These are phyloP conservation scores for Pilophorus perplexus DNA, from an alignment of 2,888 invertebrate species.

Conservation along the genomic window DNA sequence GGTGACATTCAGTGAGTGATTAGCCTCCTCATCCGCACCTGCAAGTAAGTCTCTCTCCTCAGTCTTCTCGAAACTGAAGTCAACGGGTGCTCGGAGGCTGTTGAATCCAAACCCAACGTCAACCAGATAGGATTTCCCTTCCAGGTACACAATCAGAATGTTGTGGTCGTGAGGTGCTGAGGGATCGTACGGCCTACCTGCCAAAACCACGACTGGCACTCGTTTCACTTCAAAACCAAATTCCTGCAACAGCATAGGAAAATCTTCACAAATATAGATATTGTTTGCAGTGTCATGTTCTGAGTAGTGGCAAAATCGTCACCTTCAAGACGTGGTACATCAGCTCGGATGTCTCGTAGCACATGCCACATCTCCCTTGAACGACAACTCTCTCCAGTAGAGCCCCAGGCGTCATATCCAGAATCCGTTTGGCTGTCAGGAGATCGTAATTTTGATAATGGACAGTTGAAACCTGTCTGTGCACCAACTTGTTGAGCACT, in stretches of 20 bases:
- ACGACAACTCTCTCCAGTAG: constrained; percentile 20
- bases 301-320: too few relatives aligned
- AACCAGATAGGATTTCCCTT: not conserved
- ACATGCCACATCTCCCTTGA: constrained; percentile 14
- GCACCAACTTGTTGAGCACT: not conserved
- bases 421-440: constrained; percentile 3
- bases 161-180: not conserved
- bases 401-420: constrained; percentile 21
- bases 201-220: constrained; percentile 1
- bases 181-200: not conserved
- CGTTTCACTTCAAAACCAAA: constrained; percentile 29
- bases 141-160: not conserved
- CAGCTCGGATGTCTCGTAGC: constrained; percentile 30
- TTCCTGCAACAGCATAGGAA: too few relatives aligned
- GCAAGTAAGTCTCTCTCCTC: not conserved
- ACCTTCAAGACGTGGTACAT: constrained; percentile 19
- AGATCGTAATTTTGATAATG: constrained; percentile 32
- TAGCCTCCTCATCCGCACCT: too few relatives aligned
- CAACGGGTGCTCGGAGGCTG: constrained; percentile 8
- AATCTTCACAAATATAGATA: too few relatives aligned
- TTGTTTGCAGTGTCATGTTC: too few relatives aligned
- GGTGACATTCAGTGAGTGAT: too few relatives aligned
- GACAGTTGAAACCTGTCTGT: constrained; percentile 8
- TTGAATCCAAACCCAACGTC: constrained; percentile 27
- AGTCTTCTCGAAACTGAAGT: constrained; percentile 19